Evolutionary conservation across 1,140 invertebrate genomes (phyloP), one percentile per base, ranked within the genome.

Genomic region (Euura saliciscinereae): DNA sequence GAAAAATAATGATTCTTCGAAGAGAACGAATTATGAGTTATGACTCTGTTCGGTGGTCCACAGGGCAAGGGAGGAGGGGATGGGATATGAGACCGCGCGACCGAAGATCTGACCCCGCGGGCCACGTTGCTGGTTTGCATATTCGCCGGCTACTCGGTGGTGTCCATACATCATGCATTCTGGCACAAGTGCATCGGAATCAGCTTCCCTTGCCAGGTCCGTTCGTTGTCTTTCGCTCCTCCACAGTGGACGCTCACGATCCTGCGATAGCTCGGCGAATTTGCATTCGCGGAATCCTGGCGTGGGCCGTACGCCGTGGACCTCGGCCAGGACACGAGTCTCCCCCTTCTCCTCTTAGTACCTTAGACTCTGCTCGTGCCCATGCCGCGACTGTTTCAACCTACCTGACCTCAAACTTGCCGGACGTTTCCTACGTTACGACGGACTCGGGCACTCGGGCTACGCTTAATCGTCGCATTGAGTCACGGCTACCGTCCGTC

Each of bases 251-350:
- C 28, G 51, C 79, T 85, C 84, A 86, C 84, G 85, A 86, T 85
- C 76, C 75, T 71, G 68, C 84, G 83, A 86, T 83, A 84, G 79
- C 70, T 76, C 75, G 71, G 78, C 78, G 83, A 86, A 86, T 86
- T 86, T 86, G 85, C 85, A 86, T 86, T 80, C 75, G 75, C 80
- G 85, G 85, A 85, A 86, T 86, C 79, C 79, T 75, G 69, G 80
- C 81, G 80, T 82, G 81, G 79, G 78, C 74, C 76, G 72, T 71
- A 44, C 65, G 65, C 44, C 75, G 77, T 72, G 76, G 28, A 65
- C 46, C 71, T 51, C 64, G 66, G 7, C 51, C 13, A 11, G 73
- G 71, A 73, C 70, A 69, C 71, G 71, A 73, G 28, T 66, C 68
- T 73, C 69, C 51, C 51, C 6, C 6, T 28, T 28, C 65, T 45